Base-by-base conservation (phyloP, 2,888 invertebrate species). In the Holacanthella duospinosa region DNA sequence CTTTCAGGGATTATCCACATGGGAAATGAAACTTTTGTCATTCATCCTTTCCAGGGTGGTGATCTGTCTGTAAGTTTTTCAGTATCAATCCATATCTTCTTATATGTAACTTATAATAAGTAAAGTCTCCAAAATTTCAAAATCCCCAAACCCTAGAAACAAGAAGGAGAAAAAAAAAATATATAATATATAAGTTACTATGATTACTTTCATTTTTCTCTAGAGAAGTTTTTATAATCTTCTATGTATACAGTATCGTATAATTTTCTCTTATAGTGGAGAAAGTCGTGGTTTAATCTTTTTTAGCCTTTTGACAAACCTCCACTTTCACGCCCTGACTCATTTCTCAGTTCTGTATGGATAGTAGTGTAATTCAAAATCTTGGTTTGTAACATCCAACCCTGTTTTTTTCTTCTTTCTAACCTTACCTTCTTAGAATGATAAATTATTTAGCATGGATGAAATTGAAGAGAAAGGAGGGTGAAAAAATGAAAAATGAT, bases 21-120 rank as follows among this genome's bases (percentile, higher is more conserved):
- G 75, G 92, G 93, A 77, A 96, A 97, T 82, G 95, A 95, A 80
- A 96, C 95, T 60, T 96, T 93, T 80, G 92, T 95, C 76, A 93
- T 97, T 74, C 94, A 95, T 80, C 96, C 97, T 64, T 92, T 96
- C 81, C 92, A 92, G 80, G 94, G 94, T 74, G 94, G 93, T 66
- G 94, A 95, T 81, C 83, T 93, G 76, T 92, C 93, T 87, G 93
- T 93, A 86, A 88, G 92, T 86, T 53, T 27, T 27, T 26, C 26
- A n/a, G 19, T n/a, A n/a, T n/a, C n/a, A n/a, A n/a, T n/a, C n/a
- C n/a, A n/a, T n/a, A n/a, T n/a, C n/a, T n/a, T n/a, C n/a, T n/a
- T n/a, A n/a, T n/a, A n/a, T n/a, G n/a, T n/a, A n/a, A n/a, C n/a
- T n/a, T n/a, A n/a, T n/a, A n/a, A n/a, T n/a, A n/a, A n/a, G n/a